phyloP scores from a whole-genome alignment of 2,797 vertebrate genomes.

The Amazona finschi region DNA sequence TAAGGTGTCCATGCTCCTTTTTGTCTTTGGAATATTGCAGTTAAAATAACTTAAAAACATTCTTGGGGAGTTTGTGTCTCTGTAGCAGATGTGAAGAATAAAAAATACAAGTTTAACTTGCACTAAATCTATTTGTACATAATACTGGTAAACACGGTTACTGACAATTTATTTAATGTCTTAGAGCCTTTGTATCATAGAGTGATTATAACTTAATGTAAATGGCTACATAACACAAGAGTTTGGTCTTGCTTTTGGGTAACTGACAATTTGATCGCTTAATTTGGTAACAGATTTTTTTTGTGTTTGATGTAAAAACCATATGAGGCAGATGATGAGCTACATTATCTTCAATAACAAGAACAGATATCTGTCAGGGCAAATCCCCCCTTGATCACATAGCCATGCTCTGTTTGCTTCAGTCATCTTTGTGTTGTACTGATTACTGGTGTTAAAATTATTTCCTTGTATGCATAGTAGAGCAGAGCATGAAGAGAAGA shows the following conservation, averaged over 20 bases:
- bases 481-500: background rate
- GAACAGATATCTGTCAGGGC: background rate
- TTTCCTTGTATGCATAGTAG: background rate
- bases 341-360: background rate
- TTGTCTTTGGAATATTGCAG: background rate
- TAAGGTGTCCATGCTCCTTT: background rate
- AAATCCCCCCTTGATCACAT: background rate
- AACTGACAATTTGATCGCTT: background rate
- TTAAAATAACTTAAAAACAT: background rate
- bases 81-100: background rate
- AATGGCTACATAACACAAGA: background rate
- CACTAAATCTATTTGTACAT: background rate
- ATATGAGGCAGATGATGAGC: background rate
- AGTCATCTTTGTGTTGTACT: background rate
- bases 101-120: background rate
- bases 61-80: background rate
- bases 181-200: background rate
- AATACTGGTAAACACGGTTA: background rate
- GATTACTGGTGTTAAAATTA: background rate
- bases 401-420: background rate
- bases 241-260: background rate
- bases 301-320: background rate
- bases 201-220: background rate
- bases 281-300: background rate
- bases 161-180: background rate